Base-by-base conservation (phyloP, 23 tunicate species). In the Styela plicata region DNA sequence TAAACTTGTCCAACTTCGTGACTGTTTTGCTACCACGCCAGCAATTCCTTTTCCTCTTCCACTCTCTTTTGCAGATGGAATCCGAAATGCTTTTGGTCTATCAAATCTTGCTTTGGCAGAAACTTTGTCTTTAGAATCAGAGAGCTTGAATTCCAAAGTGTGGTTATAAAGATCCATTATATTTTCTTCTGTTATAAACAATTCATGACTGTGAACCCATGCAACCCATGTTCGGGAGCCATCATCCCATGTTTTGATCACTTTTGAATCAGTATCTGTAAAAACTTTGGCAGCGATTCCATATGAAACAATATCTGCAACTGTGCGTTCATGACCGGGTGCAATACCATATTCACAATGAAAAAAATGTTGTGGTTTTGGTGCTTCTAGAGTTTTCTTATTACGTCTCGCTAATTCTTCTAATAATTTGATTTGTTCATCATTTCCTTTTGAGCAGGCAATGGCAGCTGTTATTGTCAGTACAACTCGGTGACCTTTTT, bases 191-290 rank as follows among this genome's bases (percentile, higher is more conserved):
- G 92, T 74, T 19, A 93, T 80, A 17, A 68, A 82, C 31, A 93
- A 25, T 69, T 88, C 87, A 66, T 88, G 98, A 63, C 98, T 93
- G 80, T 88, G 86, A 75, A 85, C 86, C 98, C 98, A 93, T 3
- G 98, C 90, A n/a, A 93, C 86, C 98, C 98, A 93, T 29, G 85
- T 61, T 27, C 34, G 52, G 37, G 75, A 27, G 0, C 98, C 98
- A 85, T 93, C 98, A 34, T 88, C 92, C 98, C 98, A 93, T 0
- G 98, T 88, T 69, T 88, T 93, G 36, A 93, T 89, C 25, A 93
- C 93, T 30, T 82, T 80, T 16, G 93, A 81, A 29, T 93, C 98
- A 28, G 68, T 76, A 34, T 93, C 98, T 10, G 93, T 88, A 76
- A 93, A 93, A 25, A 93, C 93, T 67, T 93, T 93, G 53, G 98